Conservation (phyloP, 1,140 invertebrate genomes). For the Apis dorsata region DNA sequence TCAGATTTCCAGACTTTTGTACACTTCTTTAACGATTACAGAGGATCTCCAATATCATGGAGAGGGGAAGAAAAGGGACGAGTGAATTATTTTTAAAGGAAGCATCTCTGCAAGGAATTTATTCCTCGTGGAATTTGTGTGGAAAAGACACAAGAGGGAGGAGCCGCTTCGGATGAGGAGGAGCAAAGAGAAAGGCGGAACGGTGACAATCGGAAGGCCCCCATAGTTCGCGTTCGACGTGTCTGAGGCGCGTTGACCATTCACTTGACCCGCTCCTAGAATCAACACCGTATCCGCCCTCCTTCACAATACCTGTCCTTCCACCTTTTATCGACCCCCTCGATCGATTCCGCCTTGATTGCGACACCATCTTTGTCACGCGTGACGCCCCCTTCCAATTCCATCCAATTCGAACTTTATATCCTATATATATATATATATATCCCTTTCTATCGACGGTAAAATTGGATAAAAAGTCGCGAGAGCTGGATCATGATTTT, state of each 20-base stretch:
- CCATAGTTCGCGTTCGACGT: neutral
- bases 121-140: too few species aligned
- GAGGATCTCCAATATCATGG: too few species aligned
- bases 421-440: neutral
- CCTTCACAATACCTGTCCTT: slow-evolving; percentile 43
- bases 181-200: too few species aligned
- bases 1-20: too few species aligned
- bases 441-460: neutral
- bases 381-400: slow-evolving; percentile 54
- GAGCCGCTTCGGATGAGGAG: too few species aligned
- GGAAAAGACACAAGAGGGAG: too few species aligned
- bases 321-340: slow-evolving; percentile 56
- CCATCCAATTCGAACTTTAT: too few species aligned
- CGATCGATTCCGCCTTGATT: slow-evolving; percentile 63
- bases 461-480: neutral
- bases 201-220: too few species aligned
- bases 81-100: too few species aligned
- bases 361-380: slow-evolving; percentile 63
- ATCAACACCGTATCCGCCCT: slow-evolving; percentile 28
- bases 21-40: too few species aligned
- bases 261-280: slow-evolving; percentile 7
- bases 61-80: too few species aligned
- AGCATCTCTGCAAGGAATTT: too few species aligned
- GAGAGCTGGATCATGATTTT: slow-evolving; percentile 17
- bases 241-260: slow-evolving; percentile 46